A percentile compares a stretch with the other conserved stretches of the same genome.
phyloP scores from a whole-genome alignment of 2,797 vertebrate genomes.

The Decapterus maruadsi region DNA sequence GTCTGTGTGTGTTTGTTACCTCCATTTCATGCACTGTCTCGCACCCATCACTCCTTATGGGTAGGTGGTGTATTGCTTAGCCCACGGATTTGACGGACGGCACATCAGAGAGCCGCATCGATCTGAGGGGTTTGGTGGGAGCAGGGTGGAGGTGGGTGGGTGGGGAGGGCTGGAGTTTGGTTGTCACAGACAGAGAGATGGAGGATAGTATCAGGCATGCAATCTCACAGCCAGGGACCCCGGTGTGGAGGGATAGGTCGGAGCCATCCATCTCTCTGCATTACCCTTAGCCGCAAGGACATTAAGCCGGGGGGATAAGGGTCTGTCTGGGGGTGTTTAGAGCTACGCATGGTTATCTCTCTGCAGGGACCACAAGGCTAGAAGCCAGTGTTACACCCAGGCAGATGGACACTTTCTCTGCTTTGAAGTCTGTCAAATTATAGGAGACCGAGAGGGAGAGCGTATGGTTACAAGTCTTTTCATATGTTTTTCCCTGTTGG shows the following conservation, averaged over 20 bases:
- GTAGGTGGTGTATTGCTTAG: constrained; percentile 78
- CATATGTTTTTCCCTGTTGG: constrained; percentile 22
- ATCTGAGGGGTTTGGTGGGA: constrained; percentile 69
- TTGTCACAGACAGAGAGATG: constrained; percentile 84
- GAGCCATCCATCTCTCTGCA: constrained; percentile 84
- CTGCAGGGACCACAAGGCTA: constrained; percentile 66
- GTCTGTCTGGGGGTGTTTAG: constrained; percentile 85
- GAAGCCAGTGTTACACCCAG: constrained; percentile 61
- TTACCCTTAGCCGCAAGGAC: constrained; percentile 84
- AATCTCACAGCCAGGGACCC: constrained; percentile 82
- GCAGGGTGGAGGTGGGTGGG: constrained; percentile 1
- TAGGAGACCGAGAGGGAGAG: constrained; percentile 33
- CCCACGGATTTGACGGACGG: constrained; percentile 80
- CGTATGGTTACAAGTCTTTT: constrained; percentile 32
- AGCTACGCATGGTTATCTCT: constrained; percentile 81
- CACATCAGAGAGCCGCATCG: constrained; percentile 80
- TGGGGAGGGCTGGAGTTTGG: constrained; percentile 57
- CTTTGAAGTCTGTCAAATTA: constrained; percentile 70
- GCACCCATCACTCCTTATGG: constrained; percentile 73
- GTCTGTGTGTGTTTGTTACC: constrained; percentile 44
- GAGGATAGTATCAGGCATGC: constrained; percentile 84
- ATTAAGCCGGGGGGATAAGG: constrained; percentile 86
- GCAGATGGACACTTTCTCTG: constrained; percentile 68
- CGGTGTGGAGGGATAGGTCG: constrained; percentile 76
- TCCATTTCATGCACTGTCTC: constrained; percentile 75